A percentile compares a stretch with the other conserved stretches of the same genome.
These are phyloP conservation scores for Bradysia coprophila DNA, from an alignment of 1,140 invertebrate genomes.

Conservation along the genomic window DNA sequence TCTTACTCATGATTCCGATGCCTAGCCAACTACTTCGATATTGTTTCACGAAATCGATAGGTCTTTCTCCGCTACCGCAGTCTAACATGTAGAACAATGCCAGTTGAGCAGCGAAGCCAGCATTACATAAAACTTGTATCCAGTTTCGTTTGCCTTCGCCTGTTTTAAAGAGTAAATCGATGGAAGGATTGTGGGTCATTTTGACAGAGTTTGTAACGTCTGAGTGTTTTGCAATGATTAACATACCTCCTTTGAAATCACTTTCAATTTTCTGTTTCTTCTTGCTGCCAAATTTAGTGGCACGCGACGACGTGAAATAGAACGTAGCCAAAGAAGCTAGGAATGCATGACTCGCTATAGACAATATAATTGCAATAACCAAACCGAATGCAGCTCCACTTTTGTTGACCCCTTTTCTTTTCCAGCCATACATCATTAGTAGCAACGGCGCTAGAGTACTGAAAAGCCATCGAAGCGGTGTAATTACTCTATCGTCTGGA, in stretches of 20 bases:
- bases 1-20: constrained; percentile 51
- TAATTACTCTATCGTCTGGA: constrained; percentile 40
- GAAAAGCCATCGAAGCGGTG: constrained; percentile 53
- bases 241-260: constrained; percentile 60
- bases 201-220: too few species aligned
- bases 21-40: constrained; percentile 68
- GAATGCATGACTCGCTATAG: constrained; percentile 62
- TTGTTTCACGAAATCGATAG: constrained; percentile 57
- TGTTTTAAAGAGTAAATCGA: too few species aligned
- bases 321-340: constrained; percentile 52
- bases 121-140: constrained; percentile 82
- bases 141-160: constrained; percentile 63
- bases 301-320: constrained; percentile 64
- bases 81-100: constrained; percentile 66
- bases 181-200: too few species aligned
- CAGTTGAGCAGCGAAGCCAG: constrained; percentile 62
- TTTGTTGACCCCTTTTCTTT: constrained; percentile 40
- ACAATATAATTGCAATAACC: constrained; percentile 60
- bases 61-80: constrained; percentile 53
- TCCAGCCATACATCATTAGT: constrained; percentile 43
- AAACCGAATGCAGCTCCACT: constrained; percentile 54
- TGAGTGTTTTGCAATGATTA: too few species aligned
- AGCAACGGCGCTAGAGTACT: constrained; percentile 47
- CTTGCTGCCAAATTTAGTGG: constrained; percentile 54
- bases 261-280: constrained; percentile 56